phyloP scores from a whole-genome alignment of 37 sponge, comb jelly and placozoan species.

The Amphimedon queenslandica region DNA sequence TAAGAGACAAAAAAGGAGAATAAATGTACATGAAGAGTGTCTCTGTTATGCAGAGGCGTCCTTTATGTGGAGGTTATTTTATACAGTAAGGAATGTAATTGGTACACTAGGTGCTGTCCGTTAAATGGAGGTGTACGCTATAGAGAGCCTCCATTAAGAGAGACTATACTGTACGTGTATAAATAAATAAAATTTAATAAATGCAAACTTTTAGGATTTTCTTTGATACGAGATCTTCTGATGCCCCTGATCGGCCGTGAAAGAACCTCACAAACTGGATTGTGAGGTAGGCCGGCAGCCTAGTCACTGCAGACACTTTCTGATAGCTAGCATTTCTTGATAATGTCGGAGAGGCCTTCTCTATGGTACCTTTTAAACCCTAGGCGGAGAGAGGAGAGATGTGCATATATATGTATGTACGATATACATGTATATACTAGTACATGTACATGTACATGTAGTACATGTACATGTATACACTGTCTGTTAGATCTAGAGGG shows the following conservation, averaged over 20 bases:
- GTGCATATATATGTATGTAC: not conserved
- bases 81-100: too few relatives aligned
- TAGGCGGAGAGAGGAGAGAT: conserved; percentile 12
- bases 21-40: not conserved
- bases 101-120: too few relatives aligned
- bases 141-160: too few relatives aligned
- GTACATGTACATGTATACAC: too few relatives aligned
- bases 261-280: conserved; percentile 93
- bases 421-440: not conserved
- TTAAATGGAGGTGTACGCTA: too few relatives aligned
- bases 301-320: conserved; percentile 72
- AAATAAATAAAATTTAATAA: conserved; percentile 5
- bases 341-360: conserved; percentile 78
- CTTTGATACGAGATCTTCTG: conserved; percentile 66
- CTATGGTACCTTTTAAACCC: conserved; percentile 78
- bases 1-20: conserved; percentile 4
- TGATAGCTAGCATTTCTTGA: conserved; percentile 83
- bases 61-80: too few relatives aligned
- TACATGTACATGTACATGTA: too few relatives aligned
- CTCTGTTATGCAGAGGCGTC: too few relatives aligned
- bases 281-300: conserved; percentile 90
- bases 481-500: too few relatives aligned
- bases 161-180: not conserved
- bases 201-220: conserved; percentile 70
- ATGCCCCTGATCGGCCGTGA: conserved; percentile 63